Percentiles rank a stretch among this genome's conserved stretches.
Conservation (phyloP, 2,888 invertebrate genomes). For the Harpalus rubripes region DNA sequence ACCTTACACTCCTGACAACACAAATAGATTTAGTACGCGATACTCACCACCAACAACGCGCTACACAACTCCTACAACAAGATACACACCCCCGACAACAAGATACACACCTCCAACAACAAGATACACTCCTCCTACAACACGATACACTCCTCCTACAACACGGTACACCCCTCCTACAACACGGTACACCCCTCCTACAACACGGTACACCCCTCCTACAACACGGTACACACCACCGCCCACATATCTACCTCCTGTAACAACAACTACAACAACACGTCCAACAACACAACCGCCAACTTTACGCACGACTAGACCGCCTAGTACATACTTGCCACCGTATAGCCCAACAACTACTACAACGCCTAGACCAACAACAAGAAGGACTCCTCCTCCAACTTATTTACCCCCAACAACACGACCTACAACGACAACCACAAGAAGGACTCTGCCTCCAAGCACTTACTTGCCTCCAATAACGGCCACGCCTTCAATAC, state of each 20-base stretch:
- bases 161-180: constrained; percentile 35
- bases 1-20: not conserved
- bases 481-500: constrained; percentile 17
- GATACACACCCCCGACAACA: constrained; percentile 22
- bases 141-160: constrained; percentile 38
- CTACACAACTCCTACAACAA: constrained; percentile 1
- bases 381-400: not conserved
- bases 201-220: no score
- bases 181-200: constrained; percentile 44
- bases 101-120: constrained; percentile 36
- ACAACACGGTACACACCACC: constrained; percentile 23
- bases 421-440: constrained; percentile 24
- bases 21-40: not conserved
- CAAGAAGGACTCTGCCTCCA: constrained; percentile 28
- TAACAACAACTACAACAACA: constrained; percentile 8
- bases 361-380: not conserved
- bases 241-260: not conserved
- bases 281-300: not conserved
- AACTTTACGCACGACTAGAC: constrained; percentile 14
- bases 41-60: not conserved
- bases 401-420: constrained; percentile 6
- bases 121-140: constrained; percentile 30
- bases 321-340: constrained; percentile 37
- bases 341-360: constrained; percentile 20
- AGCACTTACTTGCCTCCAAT: constrained; percentile 50